A percentile compares a stretch with the other conserved stretches of the same genome.
Conservation (phyloP, 2,113 vertebrate species). For the Tylochromis polylepis region DNA sequence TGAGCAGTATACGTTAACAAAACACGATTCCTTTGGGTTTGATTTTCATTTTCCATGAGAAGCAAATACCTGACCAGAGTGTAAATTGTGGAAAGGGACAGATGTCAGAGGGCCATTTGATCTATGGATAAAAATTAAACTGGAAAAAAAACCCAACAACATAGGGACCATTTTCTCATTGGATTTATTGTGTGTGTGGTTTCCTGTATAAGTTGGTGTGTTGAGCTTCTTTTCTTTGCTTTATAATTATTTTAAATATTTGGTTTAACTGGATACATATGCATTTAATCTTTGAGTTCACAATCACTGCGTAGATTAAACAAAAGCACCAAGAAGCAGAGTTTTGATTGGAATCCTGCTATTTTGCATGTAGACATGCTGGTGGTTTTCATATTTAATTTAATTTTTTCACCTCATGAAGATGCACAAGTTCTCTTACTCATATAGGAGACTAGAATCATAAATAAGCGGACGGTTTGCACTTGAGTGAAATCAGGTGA, state of each 20-base stretch:
- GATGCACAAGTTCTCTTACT: not conserved
- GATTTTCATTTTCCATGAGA: not conserved
- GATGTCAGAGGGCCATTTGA: not conserved
- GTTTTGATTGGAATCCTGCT: not conserved
- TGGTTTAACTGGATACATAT: not conserved
- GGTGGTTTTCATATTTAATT: too few species aligned
- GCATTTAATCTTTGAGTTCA: not conserved
- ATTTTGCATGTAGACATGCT: not conserved
- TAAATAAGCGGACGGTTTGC: not conserved
- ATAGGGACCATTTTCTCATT: not conserved
- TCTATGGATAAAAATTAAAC: not conserved
- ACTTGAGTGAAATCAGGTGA: slow-evolving; percentile 5
- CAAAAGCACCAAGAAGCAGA: not conserved
- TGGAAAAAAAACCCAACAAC: rapidly evolving
- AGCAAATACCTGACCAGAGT: not conserved
- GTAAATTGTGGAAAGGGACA: not conserved
- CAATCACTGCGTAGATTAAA: not conserved
- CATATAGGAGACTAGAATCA: not conserved
- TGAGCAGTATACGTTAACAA: not conserved
- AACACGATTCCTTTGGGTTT: not conserved
- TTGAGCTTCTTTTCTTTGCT: not conserved
- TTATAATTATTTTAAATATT: not conserved
- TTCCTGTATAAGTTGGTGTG: not conserved
- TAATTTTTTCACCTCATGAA: not conserved
- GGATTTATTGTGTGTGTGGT: not conserved